A percentile compares a stretch with the other conserved stretches of the same genome.
These are phyloP conservation scores for Rhabdomys pumilio DNA, from an alignment of 2,797 vertebrate species.

Conservation along the genomic window DNA sequence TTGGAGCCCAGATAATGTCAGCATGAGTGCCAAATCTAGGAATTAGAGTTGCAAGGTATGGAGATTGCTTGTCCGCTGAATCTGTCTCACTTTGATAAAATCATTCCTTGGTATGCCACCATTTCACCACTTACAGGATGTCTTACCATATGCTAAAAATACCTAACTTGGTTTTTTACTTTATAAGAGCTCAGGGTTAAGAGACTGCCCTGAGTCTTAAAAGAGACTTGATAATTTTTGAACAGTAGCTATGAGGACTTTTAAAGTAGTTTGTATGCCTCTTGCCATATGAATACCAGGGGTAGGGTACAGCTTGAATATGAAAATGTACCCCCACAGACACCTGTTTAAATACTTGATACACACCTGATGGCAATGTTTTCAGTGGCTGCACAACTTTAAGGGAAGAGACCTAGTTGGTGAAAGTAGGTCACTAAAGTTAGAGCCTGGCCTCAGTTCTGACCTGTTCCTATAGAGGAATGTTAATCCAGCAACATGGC, in stretches of 20 bases:
- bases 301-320: neutral
- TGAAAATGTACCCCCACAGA: neutral
- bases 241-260: neutral
- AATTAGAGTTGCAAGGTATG: neutral
- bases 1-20: neutral
- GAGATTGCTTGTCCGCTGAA: neutral
- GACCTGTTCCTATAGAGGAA: neutral
- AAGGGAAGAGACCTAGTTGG: neutral
- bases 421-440: neutral
- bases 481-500: neutral
- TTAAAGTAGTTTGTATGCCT: neutral
- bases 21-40: neutral
- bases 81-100: neutral
- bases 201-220: neutral
- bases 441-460: neutral
- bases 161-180: neutral
- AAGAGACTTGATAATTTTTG: neutral
- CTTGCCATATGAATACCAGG: neutral
- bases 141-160: neutral
- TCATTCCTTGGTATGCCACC: neutral
- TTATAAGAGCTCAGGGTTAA: neutral
- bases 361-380: neutral
- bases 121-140: neutral
- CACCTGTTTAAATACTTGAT: neutral
- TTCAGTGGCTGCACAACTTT: neutral